Base-by-base conservation (phyloP, 2,888 invertebrate species). In the Callyntrura sp. region DNA sequence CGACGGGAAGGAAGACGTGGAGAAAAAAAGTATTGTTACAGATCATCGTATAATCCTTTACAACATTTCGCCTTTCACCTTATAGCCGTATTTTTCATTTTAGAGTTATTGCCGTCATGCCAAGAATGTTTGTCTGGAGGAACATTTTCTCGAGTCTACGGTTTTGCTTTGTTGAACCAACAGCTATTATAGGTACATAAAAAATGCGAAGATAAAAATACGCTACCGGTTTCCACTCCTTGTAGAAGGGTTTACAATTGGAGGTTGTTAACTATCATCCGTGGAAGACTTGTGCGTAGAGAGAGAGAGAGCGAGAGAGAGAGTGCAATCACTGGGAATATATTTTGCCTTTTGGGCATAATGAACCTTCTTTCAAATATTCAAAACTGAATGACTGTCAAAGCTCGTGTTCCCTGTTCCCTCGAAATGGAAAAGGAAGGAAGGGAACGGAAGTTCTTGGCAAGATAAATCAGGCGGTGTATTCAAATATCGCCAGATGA, bases 21-120 rank as follows among this genome's bases (percentile, higher is more conserved):
- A 35, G 65, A n/a, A 35, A 35, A 28, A 68, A 68, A 35, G 25
- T 68, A 68, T 68, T 68, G 65, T 68, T 68, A 68, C 25, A 57
- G 35, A 57, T 55, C 55, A 57, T 23, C 28, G 35, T 51, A n/a
- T n/a, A 65, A 48, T 48, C 48, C 62, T 70, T 51, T 68, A 17
- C 43, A 70, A 70, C 17, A 43, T 11, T 12, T 20, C 45, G 43
- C 70, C 45, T 3, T 62, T 83, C 83, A 83, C 65, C 82, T 65
- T 68, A 25, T 35, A 51, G 2, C 83, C 65, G 35, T 83, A 82
- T 48, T 68, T 68, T 83, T 85, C 48, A 57, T 68, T 83, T 73
- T 73, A 43, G 60, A 78, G 78, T 85, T 85, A 85, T 85, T 85
- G 85, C 78, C 28, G 6, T 28, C 5, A 17, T 85, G 28, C 85